Conservation (phyloP, 2,888 invertebrate genomes). For the Crematogaster levior region DNA sequence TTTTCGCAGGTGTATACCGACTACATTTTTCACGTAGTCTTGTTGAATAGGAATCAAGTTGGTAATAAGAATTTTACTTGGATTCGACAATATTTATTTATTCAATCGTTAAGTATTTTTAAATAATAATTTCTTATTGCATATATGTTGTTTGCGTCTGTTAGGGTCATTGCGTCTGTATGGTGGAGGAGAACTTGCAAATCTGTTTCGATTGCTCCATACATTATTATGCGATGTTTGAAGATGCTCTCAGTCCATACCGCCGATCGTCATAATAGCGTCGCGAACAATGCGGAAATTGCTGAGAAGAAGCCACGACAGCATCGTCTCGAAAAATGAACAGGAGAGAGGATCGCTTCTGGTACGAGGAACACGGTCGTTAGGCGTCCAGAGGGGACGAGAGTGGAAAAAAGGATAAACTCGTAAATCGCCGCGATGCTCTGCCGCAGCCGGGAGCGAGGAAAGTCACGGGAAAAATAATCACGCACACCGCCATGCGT, state of each 20-base stretch:
- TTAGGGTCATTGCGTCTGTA: too few species aligned
- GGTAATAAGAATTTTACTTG: not conserved
- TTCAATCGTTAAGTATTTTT: not conserved
- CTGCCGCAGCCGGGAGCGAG: conserved; percentile 29
- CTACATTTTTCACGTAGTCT: not conserved
- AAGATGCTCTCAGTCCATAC: not conserved
- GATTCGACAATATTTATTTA: not conserved
- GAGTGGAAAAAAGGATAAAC: conserved; percentile 44
- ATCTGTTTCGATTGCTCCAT: not conserved
- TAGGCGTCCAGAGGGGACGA: conserved; percentile 69
- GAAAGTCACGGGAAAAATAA: conserved; percentile 62
- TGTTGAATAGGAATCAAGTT: not conserved
- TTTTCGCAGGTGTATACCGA: not conserved
- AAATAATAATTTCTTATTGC: not conserved
- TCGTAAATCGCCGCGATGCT: conserved; percentile 57
- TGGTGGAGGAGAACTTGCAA: not conserved
- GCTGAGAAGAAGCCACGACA: conserved; percentile 13
- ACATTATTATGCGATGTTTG: not conserved
- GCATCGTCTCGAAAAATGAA: conserved; percentile 17
- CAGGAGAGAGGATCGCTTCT: conserved; percentile 2
- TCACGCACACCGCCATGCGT: conserved; percentile 64
- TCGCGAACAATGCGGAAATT: conserved; percentile 43
- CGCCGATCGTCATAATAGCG: conserved; percentile 28
- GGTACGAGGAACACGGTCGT: conserved; percentile 38
- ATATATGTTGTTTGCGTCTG: not conserved